Base-by-base conservation (phyloP, 2,797 vertebrate species). In the Falco novaeseelandiae region DNA sequence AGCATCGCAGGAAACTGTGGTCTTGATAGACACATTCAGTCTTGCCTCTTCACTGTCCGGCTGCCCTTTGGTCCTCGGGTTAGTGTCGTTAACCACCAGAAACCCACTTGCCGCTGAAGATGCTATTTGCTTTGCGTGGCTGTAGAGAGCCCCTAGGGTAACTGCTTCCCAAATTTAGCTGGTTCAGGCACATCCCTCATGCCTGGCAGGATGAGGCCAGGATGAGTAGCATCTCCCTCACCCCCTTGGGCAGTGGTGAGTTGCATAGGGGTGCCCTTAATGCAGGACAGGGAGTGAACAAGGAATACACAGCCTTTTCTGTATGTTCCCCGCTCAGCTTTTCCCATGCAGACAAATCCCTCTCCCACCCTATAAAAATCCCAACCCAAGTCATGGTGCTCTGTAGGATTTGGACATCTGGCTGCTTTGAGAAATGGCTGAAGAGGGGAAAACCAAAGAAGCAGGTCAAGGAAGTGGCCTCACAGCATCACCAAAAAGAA, bases 351-450 rank as follows among this genome's bases (percentile, higher is more conserved):
- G 21, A 44, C 32, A 80, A 77, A 89, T 58, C 63, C 27, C 8
- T 49, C 32, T 82, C 18, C 29, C 9, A 63, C 29, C 3, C 14
- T 61, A 9, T 62, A 26, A 71, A 71, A 62, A 62, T 38, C 71
- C 32, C 23, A n/a, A 1, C 40, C 25, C 0, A 0, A 7, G 26
- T 29, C 71, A 17, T 3, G 2, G 38, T 30, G 36, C 10, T 55
- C 36, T 49, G 54, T 30, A 44, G 73, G 32, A 16, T 44, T 71
- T 49, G 54, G 32, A 36, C 32, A 44, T 76, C 12, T 66, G 80
- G 7, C 36, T 76, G 51, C 61, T 16, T 62, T 79, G 20, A 69
- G 72, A 20, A 38, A 59, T 78, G 25, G 46, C 34, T 62, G 55
- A 20, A 80, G 57, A 59, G 29, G 10, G 17, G 27, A 40, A 71